Evolutionary conservation across 2,797 vertebrate species (phyloP).

Genomic region (Catamblyrhynchus diadema): DNA sequence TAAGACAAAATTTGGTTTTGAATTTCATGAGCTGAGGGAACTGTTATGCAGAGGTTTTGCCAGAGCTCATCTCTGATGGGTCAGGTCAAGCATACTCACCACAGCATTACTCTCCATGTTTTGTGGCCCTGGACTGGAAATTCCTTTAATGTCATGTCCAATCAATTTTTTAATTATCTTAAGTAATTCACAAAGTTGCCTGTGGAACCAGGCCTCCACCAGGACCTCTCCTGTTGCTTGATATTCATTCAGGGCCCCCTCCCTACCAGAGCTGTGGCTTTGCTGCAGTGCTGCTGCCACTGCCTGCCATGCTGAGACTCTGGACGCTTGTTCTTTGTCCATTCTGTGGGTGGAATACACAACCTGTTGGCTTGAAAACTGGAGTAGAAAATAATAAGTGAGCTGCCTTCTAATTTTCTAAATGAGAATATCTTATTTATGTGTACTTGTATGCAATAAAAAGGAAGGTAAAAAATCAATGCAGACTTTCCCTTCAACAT

Average conservation of each 20-base stretch:
- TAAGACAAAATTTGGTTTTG: not conserved
- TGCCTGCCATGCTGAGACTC: not conserved
- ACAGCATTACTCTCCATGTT: not conserved
- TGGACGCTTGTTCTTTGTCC: accelerated
- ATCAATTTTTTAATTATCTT: not conserved
- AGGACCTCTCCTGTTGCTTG: not conserved
- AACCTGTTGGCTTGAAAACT: not conserved
- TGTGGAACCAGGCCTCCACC: not conserved
- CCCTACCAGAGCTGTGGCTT: accelerated
- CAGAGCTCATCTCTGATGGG: not conserved
- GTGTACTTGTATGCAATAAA: not conserved
- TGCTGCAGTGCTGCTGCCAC: not conserved
- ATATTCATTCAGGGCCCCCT: not conserved
- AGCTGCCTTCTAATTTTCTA: not conserved
- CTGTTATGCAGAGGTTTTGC: not conserved
- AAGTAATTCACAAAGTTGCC: not conserved
- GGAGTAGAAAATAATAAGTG: not conserved
- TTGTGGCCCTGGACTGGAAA: not conserved
- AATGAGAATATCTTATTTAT: not conserved
- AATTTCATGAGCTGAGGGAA: not conserved
- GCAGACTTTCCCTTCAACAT: not conserved
- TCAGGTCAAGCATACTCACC: not conserved
- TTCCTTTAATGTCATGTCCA: not conserved
- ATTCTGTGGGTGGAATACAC: not conserved
- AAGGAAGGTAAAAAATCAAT: not conserved